Evolutionary conservation across 2,797 vertebrate species (phyloP).

Genomic region (Clarias laeviceps): DNA sequence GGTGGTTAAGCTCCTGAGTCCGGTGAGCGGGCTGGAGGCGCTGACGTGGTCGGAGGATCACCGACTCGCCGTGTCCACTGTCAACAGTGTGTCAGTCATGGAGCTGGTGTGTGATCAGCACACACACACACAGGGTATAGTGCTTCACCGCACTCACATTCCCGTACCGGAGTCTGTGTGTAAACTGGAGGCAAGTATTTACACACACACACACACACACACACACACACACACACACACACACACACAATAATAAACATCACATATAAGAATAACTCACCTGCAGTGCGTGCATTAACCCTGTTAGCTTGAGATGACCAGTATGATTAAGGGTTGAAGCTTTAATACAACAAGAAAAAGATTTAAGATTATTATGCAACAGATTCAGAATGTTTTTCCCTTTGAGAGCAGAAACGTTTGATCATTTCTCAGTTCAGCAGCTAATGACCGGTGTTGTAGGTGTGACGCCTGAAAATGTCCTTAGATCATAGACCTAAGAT

Average conservation of each 20-base stretch:
- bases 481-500: background rate
- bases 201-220: background rate
- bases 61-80: conserved; percentile 85
- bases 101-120: conserved; percentile 87
- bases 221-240: background rate
- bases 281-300: background rate
- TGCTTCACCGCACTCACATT: conserved; percentile 86
- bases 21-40: conserved; percentile 85
- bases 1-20: conserved; percentile 76
- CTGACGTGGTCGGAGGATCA: conserved; percentile 92
- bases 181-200: conserved; percentile 76
- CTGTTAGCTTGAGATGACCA: background rate
- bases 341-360: background rate
- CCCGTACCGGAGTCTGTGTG: conserved; percentile 72
- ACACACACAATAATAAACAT: too few relatives aligned
- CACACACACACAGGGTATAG: conserved; percentile 80
- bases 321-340: background rate
- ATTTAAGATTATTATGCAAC: background rate
- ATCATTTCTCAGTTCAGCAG: background rate
- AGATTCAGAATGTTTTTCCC: background rate
- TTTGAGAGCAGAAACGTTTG: background rate
- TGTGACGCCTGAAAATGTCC: background rate
- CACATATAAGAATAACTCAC: background rate
- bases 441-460: background rate
- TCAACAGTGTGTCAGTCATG: conserved; percentile 81